Base-by-base conservation (phyloP, 2,113 vertebrate genomes). In the Nannobrachium achirus region DNA sequence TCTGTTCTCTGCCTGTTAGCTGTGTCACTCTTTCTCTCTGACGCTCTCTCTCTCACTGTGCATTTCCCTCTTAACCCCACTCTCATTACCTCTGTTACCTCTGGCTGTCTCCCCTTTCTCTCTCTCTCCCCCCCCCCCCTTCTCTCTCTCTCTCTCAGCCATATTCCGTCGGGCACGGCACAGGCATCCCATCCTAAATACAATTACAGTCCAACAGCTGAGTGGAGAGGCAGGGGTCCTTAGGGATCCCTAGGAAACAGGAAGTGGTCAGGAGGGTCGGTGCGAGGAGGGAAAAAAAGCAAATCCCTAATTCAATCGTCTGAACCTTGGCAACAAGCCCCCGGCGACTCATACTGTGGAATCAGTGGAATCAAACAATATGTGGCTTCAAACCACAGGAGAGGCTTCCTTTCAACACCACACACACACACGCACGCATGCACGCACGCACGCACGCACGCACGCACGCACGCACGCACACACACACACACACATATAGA, bases 261-360 rank as follows among this genome's bases (percentile, higher is more conserved):
- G 87, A 89, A 91, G 87, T 90, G 89, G 89, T 91, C 89, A 89
- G 87, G 82, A 90, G 87, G 85, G 78, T 80, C 76, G 88, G 80
- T 80, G 81, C 76, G 88, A 86, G 81, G 78, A 88, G 89, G 87
- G 87, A 33, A 90, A 86, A 90, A 86, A 75, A 25, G 82, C 73
- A 86, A 86, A 91, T 91, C 88, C 88, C 88, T 89, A 89, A 90
- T 90, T 90, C 86, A 90, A 89, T 90, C 84, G 88, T 85, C 83
- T 82, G 76, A 89, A 87, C 79, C 87, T 83, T 72, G 84, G 87
- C 87, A 91, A 90, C 85, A 86, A 87, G 88, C 88, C 89, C 86
- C 88, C 62, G 69, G 89, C 78, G 89, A 69, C 88, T 82, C 75
- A 86, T 86, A 82, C 89, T 69, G 86, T 82, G 85, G 86, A 89